Evolutionary conservation across 2,113 vertebrate genomes (phyloP).

Genomic region (Diadophis punctatus): DNA sequence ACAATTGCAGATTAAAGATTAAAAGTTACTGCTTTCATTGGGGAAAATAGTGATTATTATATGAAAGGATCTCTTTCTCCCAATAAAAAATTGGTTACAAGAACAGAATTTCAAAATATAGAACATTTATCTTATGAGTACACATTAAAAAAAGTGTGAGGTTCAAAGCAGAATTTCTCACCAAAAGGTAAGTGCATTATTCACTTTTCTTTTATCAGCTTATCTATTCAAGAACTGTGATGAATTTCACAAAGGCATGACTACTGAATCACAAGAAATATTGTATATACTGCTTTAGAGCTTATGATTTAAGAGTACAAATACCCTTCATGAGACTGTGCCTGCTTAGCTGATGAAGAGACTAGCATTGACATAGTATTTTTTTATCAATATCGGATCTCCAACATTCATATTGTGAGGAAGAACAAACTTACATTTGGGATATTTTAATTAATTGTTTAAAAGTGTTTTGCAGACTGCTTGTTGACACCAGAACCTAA

Average conservation of each 20-base stretch:
- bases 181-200: neutral
- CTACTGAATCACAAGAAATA: neutral
- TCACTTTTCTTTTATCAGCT: neutral
- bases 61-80: neutral
- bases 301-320: neutral
- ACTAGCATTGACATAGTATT: neutral
- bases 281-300: neutral
- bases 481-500: neutral
- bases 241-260: neutral
- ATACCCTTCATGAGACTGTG: neutral
- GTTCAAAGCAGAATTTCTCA: neutral
- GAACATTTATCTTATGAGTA: neutral
- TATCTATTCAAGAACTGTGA: neutral
- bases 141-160: neutral
- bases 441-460: neutral
- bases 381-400: accelerated
- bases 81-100: neutral
- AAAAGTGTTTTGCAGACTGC: neutral
- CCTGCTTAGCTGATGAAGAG: accelerated
- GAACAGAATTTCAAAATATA: neutral
- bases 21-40: neutral
- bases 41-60: neutral
- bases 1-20: constrained; percentile 4
- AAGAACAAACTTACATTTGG: neutral
- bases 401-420: neutral